Evolutionary conservation across 2,113 vertebrate species (phyloP).

Genomic region (Oncorhynchus keta): DNA sequence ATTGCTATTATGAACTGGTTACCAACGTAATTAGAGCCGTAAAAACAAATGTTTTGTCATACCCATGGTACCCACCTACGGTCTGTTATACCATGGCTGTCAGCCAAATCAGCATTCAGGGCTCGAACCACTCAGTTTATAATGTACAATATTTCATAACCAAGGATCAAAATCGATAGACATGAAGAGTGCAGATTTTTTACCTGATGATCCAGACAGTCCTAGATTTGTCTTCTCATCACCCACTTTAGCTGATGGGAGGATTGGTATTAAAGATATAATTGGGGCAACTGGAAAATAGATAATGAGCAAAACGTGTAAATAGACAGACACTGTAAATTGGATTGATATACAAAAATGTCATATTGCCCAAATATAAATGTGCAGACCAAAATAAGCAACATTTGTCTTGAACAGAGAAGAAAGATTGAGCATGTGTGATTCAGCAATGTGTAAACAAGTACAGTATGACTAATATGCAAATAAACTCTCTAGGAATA

Average conservation of each 20-base stretch:
- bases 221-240: conserved; percentile 66
- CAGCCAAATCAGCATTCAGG: too few species aligned
- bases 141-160: not conserved
- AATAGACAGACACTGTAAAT: not conserved
- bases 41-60: too few species aligned
- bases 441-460: not conserved
- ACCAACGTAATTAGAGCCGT: too few species aligned
- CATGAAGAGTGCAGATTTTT: not conserved
- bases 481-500: too few species aligned
- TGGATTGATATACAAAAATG: too few species aligned
- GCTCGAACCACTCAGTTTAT: too few species aligned
- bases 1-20: too few species aligned
- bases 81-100: too few species aligned
- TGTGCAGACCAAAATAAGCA: not conserved
- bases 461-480: not conserved
- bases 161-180: not conserved
- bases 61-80: too few species aligned
- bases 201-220: conserved; percentile 77
- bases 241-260: conserved; percentile 62
- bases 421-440: too few species aligned
- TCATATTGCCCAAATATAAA: not conserved
- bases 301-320: not conserved
- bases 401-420: too few species aligned
- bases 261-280: conserved; percentile 56
- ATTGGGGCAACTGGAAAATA: conserved; percentile 52